Base-by-base conservation (phyloP, 2,113 vertebrate genomes). In the Puffinus mauretanicus region DNA sequence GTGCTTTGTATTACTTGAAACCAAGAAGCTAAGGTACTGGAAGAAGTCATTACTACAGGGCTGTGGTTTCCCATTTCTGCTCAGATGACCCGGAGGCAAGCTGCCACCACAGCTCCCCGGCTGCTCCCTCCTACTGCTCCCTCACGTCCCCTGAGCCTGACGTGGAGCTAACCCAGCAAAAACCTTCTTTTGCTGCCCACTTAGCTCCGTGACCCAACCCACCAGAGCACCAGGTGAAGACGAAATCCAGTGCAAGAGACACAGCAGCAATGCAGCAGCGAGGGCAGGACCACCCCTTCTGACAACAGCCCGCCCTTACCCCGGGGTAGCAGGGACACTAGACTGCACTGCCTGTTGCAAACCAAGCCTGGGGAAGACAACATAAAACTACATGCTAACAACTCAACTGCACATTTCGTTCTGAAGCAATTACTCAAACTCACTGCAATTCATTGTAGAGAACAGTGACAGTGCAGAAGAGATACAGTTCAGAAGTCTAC, bases 131-230 rank as follows among this genome's bases (percentile, higher is more conserved):
- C 47, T 16, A 8, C 1, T 14, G 20, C 11, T 40, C 25, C 42
- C 54, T 46, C 3, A 0, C 0, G 3, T 57, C 11, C 30, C 36
- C 20, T 0, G 0, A 52, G 29, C 38, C 69, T 11, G 34, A 42
- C 29, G 29, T 1, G 4, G 34, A 82, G 25, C 21, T 13, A 54
- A 65, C 15, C 34, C 61, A 51, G 64, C 51, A 36, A 22, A 36
- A 73, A 49, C 15, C 40, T 61, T 20, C 54, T 62, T 24, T 16
- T 34, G 36, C 49, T 75, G 81, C 32, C 20, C 20, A 13, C 29
- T 21, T 18, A 10, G 19, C 26, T 17, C 34, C 0, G 1, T 3
- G 7, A 51, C 24, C 12, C 40, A 67, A 12, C 32, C 11, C 76
- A 40, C 6, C 25, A 13, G 9, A 65, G 18, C 29, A 55, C 8